Evolutionary conservation across 2,113 vertebrate species (phyloP).

Genomic region (Corydoras sp.): DNA sequence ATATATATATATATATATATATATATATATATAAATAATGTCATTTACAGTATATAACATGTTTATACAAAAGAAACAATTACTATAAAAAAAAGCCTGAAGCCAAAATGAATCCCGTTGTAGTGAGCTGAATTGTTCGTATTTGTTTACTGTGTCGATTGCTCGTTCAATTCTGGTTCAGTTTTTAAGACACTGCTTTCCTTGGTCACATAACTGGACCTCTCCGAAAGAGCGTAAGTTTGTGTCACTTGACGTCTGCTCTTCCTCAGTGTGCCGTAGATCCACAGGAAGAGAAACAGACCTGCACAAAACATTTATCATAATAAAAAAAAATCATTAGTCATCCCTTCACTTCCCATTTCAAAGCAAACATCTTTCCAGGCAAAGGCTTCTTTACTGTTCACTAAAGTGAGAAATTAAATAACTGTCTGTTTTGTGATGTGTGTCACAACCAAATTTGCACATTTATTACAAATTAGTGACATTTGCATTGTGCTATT

Average conservation of each 20-base stretch:
- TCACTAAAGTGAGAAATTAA: too few relatives aligned
- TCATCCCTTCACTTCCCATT: not conserved
- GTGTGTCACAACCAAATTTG: too few relatives aligned
- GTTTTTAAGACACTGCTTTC: not conserved
- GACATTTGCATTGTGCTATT: too few relatives aligned
- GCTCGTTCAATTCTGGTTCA: not conserved
- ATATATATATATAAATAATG: too few relatives aligned
- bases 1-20: too few relatives aligned
- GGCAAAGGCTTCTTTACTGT: not conserved
- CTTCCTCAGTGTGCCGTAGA: conserved; percentile 45
- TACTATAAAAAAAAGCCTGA: too few relatives aligned
- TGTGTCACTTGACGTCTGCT: conserved; percentile 24
- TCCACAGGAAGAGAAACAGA: conserved; percentile 63
- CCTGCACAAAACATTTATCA: conserved; percentile 46
- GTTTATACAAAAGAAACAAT: too few relatives aligned
- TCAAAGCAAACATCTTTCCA: not conserved
- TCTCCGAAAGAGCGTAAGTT: conserved; percentile 17
- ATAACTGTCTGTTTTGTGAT: too few relatives aligned
- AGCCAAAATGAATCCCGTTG: too few relatives aligned
- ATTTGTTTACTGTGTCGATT: not conserved
- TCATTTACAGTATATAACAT: too few relatives aligned
- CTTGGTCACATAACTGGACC: not conserved
- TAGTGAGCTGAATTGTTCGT: not conserved
- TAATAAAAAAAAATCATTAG: not conserved
- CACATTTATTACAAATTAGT: too few relatives aligned